phyloP scores from a whole-genome alignment of 2,888 invertebrate genomes.

The Amphimallon solstitiale region DNA sequence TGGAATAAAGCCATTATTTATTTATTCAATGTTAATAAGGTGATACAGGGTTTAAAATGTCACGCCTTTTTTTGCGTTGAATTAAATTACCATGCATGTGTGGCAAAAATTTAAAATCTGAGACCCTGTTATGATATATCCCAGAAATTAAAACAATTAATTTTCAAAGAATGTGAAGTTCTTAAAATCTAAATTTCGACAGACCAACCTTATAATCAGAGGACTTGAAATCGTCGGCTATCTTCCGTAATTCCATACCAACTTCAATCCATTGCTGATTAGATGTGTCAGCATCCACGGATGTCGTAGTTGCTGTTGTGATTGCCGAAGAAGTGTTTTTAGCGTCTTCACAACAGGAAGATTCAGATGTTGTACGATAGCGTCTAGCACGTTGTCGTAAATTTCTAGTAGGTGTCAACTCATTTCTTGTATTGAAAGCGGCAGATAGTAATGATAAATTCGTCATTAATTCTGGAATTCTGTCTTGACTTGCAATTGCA shows the following conservation, averaged over 20 bases:
- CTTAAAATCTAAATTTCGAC: slow-evolving; percentile 42
- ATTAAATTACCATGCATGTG: neutral
- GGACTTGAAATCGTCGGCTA: slow-evolving; percentile 50
- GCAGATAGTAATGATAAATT: slow-evolving; percentile 48
- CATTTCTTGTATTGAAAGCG: slow-evolving; percentile 37
- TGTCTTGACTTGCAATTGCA: slow-evolving; percentile 26
- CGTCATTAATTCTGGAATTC: slow-evolving; percentile 36
- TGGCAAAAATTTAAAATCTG: slow-evolving; percentile 13
- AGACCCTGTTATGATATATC: slow-evolving; percentile 17
- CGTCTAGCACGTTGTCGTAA: slow-evolving; percentile 46
- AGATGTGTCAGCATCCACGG: slow-evolving; percentile 44
- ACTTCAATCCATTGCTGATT: slow-evolving; percentile 55
- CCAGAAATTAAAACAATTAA: neutral
- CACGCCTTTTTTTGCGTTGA: neutral
- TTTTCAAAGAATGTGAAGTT: neutral
- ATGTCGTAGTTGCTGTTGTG: neutral
- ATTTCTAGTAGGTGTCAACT: slow-evolving; percentile 40
- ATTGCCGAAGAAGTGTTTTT: slow-evolving; percentile 40
- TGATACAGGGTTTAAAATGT: slow-evolving; percentile 6
- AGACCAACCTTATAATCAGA: slow-evolving; percentile 51
- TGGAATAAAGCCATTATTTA: slow-evolving; percentile 12
- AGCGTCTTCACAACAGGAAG: slow-evolving; percentile 52
- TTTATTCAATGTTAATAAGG: slow-evolving; percentile 12
- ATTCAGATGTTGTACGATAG: slow-evolving; percentile 49
- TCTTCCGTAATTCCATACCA: slow-evolving; percentile 51